phyloP scores from a whole-genome alignment of 1,140 invertebrate genomes.

The Rhagoletis zephyria region DNA sequence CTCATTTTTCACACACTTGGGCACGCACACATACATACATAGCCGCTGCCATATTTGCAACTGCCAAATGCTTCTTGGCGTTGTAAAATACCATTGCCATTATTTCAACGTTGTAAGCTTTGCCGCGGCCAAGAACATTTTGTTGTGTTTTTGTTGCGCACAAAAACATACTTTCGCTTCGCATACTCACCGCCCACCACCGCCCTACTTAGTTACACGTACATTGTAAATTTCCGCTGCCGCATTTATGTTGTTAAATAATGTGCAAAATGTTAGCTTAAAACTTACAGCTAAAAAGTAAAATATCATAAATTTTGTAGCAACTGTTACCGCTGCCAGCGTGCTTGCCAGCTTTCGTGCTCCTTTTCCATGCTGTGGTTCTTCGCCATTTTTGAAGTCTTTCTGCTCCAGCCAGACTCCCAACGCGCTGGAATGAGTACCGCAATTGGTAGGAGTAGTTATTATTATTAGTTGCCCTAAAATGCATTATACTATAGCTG shows the following conservation, averaged over 20 bases:
- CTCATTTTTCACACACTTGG: too few species aligned
- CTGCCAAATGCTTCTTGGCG: neutral
- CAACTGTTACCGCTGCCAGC: neutral
- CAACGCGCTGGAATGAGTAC: too few species aligned
- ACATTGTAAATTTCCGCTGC: neutral
- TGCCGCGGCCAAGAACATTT: neutral
- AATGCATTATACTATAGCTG: neutral
- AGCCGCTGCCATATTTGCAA: neutral
- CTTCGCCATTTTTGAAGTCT: neutral
- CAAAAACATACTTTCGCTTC: neutral
- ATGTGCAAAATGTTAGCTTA: constrained; percentile 20
- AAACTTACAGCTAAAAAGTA: constrained; percentile 9
- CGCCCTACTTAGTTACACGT: neutral
- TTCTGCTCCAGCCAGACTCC: neutral
- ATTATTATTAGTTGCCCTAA: neutral
- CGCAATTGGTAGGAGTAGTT: too few species aligned
- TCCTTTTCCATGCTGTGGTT: neutral
- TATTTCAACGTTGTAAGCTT: neutral
- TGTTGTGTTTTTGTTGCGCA: neutral
- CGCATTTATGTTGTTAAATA: constrained; percentile 16
- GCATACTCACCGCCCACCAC: neutral
- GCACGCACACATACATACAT: too few species aligned
- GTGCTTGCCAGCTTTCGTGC: neutral
- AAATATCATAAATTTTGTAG: constrained; percentile 16
- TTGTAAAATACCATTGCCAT: neutral